phyloP scores from a whole-genome alignment of 2,113 vertebrate genomes.

The Thunnus maccoyii region DNA sequence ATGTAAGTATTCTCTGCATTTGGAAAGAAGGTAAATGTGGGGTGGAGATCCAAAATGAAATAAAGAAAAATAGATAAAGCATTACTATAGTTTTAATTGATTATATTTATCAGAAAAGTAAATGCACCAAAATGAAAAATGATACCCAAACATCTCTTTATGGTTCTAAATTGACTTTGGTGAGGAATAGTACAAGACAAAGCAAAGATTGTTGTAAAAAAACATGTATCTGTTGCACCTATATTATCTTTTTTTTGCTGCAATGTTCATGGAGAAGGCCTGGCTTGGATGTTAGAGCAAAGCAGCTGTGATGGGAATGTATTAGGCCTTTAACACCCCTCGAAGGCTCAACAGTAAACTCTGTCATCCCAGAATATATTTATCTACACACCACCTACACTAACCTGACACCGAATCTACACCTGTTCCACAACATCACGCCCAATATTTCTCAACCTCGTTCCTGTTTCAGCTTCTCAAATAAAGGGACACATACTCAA shows the following conservation, averaged over 20 bases:
- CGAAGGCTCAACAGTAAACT: constrained; percentile 10
- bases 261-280: too few species aligned
- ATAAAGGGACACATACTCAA: neutral
- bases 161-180: too few species aligned
- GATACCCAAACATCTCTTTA: too few species aligned
- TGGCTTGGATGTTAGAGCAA: neutral
- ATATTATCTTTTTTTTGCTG: too few species aligned
- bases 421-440: neutral
- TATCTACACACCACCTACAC: constrained; percentile 8
- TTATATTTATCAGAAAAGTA: too few species aligned
- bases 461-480: neutral
- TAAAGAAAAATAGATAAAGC: too few species aligned
- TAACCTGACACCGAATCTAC: constrained; percentile 17
- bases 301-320: neutral
- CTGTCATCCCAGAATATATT: constrained; percentile 11
- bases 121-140: too few species aligned
- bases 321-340: neutral
- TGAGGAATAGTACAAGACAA: too few species aligned
- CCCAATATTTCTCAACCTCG: neutral
- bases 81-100: too few species aligned
- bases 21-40: neutral
- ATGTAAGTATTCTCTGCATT: neutral
- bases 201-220: too few species aligned
- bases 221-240: too few species aligned
- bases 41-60: too few species aligned